A percentile compares a stretch with the other conserved stretches of the same genome.
Evolutionary conservation across 2,797 vertebrate species (phyloP).

Genomic region (Helarctos malayanus): DNA sequence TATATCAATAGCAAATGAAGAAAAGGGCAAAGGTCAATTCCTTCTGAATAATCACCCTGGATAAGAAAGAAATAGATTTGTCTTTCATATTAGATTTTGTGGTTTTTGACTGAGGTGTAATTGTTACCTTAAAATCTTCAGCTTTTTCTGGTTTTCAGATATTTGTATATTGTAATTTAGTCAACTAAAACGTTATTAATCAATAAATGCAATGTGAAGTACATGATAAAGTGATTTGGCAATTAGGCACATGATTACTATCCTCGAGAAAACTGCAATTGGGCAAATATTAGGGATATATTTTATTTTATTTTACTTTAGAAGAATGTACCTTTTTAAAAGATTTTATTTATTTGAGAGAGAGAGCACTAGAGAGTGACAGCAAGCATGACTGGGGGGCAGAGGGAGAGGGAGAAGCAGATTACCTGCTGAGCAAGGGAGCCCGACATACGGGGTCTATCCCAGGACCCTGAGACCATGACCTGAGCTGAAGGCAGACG

Average conservation of each 20-base stretch:
- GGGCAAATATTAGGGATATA: neutral
- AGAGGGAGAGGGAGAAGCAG: neutral
- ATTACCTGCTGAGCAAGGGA: neutral
- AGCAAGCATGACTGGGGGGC: neutral
- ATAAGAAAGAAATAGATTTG: neutral
- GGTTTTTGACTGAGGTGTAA: neutral
- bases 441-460: too few species aligned
- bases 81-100: conserved; percentile 42
- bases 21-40: neutral
- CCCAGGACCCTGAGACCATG: neutral
- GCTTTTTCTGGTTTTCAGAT: conserved; percentile 7
- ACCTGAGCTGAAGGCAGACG: neutral
- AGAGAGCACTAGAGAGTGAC: neutral
- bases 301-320: neutral
- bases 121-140: neutral
- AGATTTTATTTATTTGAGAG: neutral
- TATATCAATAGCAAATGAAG: neutral
- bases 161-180: neutral
- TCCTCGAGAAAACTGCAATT: neutral
- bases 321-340: neutral
- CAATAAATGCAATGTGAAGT: neutral
- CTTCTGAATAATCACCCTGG: neutral
- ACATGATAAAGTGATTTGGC: neutral
- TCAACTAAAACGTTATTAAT: neutral
- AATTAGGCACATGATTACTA: neutral